Evolutionary conservation across 2,888 invertebrate species (phyloP), one percentile per base, ranked within the genome.

Genomic region (Molorchus minor): DNA sequence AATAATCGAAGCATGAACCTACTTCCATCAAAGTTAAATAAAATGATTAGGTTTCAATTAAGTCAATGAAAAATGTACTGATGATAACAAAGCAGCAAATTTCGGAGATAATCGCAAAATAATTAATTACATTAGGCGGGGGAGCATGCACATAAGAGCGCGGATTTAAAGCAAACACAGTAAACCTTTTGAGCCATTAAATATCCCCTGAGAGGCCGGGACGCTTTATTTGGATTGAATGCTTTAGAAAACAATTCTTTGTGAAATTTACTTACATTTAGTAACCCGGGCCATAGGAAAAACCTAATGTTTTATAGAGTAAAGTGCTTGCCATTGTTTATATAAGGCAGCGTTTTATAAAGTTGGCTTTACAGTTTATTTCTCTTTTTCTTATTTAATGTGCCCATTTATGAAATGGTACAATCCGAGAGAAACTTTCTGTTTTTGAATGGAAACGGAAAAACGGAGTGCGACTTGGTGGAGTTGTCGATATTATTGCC

Each of bases 161-260:
- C 60, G 60, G 56, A 65, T 65, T 62, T 58, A 62, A 65, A 62
- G 60, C 60, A 58, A 65, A 65, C 62, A 62, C 54, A 58, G 58
- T 57, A 64, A 67, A 62, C 68, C 62, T 63, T 65, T 68, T 61
- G 58, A 56, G 61, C 65, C 64, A 68, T 64, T 65, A 64, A 63
- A 62, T 62, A 65, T 61, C 65, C 67, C 65, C 30, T 12, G 64
- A 52, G 52, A 63, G 60, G 55, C 65, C 56, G 58, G 58, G 57
- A 63, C 64, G 62, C 60, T 65, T 64, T 68, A 64, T 68, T 68
- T 62, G 67, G 61, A 65, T 68, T 68, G 65, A 65, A 64, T 62
- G 62, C 64, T 63, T 60, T 62, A 63, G 64, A 62, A 65, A 62
- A 64, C 67, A 64, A 64, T 64, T 61, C 64, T 64, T 61, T 64